phyloP scores from a whole-genome alignment of 2,797 vertebrate species.

The Vespertilio murinus region DNA sequence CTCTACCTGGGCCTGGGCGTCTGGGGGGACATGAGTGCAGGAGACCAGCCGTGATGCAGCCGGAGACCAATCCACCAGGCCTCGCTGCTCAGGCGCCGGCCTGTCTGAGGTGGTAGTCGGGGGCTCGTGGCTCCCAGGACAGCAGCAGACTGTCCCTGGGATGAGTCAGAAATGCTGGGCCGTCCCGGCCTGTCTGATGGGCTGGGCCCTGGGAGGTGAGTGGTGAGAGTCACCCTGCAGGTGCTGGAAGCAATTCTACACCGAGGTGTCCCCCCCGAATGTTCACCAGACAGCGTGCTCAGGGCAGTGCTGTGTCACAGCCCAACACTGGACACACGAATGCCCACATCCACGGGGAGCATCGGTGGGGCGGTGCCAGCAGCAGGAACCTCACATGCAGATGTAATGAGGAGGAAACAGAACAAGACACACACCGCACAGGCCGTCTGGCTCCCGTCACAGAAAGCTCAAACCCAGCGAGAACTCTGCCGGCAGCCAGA shows the following conservation, averaged over 20 bases:
- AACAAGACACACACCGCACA: too few relatives aligned
- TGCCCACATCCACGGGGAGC: background rate
- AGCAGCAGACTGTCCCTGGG: background rate
- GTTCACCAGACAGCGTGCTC: background rate
- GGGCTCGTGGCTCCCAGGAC: background rate
- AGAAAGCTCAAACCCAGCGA: background rate
- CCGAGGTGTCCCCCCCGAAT: background rate
- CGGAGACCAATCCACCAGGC: background rate
- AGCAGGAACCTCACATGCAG: background rate
- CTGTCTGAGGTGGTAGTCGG: background rate
- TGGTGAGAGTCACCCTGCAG: background rate
- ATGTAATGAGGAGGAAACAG: accelerated
- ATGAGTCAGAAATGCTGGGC: background rate
- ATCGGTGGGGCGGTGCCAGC: background rate
- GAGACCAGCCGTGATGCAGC: background rate
- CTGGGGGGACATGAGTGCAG: too few relatives aligned
- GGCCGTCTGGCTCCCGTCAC: accelerated
- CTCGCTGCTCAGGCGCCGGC: background rate
- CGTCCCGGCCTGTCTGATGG: background rate
- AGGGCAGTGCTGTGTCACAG: background rate
- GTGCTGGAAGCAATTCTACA: background rate
- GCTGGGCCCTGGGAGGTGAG: background rate
- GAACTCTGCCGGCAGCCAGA: background rate
- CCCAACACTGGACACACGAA: background rate
- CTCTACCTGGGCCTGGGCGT: too few relatives aligned